Percentiles rank a stretch among this genome's conserved stretches.
Evolutionary conservation across 2,113 vertebrate species (phyloP).

Genomic region (mouse (Mus musculus)): GRCm39 chr8:66962501-66963000

Average conservation of each 20-base stretch:
- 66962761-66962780: not conserved
- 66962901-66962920: not conserved
- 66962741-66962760: not conserved
- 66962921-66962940: not conserved
- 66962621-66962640: not conserved
- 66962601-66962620: not conserved
- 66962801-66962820: not conserved
- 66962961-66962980: conserved; percentile 14
- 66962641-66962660: not conserved
- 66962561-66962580: not conserved
- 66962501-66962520: not conserved
- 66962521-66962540: not conserved
- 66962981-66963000: conserved; percentile 26
- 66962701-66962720: not conserved
- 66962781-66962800: not conserved
- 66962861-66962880: not conserved
- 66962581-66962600: not conserved
- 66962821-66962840: not conserved
- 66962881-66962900: not conserved
- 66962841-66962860: not conserved
- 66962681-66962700: not conserved
- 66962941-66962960: not conserved
- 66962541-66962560: not conserved
- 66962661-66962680: not conserved
- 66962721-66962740: not conserved